Conservation (phyloP, 2,113 vertebrate species). For the Cathartes aura region DNA sequence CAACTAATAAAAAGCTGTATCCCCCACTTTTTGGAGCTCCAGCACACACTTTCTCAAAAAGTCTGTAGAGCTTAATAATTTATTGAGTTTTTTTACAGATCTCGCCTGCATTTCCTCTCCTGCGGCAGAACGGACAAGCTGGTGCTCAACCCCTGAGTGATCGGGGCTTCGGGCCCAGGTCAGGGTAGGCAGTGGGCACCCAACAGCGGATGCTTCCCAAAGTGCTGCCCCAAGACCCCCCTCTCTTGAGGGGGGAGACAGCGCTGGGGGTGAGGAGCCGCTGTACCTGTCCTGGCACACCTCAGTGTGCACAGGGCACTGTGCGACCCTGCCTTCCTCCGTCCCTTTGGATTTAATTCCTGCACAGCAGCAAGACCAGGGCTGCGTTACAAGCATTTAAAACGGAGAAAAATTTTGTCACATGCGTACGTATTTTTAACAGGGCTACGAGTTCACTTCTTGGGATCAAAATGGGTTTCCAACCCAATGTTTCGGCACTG, state of each 20-base stretch:
- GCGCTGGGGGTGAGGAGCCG: background rate
- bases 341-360: background rate
- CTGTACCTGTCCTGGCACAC: background rate
- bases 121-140: background rate
- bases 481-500: background rate
- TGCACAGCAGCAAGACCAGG: background rate
- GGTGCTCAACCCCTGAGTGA: background rate
- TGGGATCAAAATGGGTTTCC: background rate
- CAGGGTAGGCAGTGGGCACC: too few species aligned
- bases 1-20: background rate
- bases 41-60: background rate
- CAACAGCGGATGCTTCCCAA: background rate
- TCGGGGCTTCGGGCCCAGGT: fast-evolving
- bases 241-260: background rate
- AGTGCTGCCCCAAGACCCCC: background rate
- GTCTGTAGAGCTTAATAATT: background rate
- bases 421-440: background rate
- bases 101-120: background rate
- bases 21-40: background rate
- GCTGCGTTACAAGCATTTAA: background rate
- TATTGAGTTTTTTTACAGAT: background rate
- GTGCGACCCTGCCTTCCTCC: too few species aligned
- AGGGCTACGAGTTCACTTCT: background rate
- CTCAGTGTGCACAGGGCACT: fast-evolving
- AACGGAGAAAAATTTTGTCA: background rate